Evolutionary conservation across 2,113 vertebrate genomes (phyloP).

Genomic region (Helogale parvula): DNA sequence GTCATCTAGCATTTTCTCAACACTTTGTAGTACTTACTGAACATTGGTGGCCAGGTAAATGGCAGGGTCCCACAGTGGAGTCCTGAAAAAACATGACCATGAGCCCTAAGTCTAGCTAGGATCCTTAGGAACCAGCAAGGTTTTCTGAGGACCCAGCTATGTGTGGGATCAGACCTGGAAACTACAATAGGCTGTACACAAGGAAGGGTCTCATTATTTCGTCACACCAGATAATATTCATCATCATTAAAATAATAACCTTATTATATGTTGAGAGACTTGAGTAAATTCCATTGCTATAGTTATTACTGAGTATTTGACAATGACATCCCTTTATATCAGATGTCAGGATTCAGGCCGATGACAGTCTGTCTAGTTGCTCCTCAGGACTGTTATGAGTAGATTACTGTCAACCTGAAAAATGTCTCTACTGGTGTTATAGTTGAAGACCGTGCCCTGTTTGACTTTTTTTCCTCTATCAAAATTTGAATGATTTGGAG

Average conservation of each 20-base stretch:
- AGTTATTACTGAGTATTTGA: background rate
- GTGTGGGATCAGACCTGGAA: background rate
- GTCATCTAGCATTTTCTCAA: background rate
- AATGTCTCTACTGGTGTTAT: background rate
- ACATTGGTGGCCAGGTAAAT: background rate
- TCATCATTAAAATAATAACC: background rate
- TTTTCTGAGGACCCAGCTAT: background rate
- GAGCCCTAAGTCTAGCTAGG: background rate
- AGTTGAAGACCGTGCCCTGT: background rate
- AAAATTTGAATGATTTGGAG: slow-evolving; percentile 19
- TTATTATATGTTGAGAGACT: background rate
- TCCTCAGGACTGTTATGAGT: background rate
- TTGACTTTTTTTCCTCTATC: background rate
- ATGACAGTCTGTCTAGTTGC: slow-evolving; percentile 2
- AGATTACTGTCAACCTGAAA: slow-evolving; percentile 30
- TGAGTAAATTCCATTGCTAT: background rate
- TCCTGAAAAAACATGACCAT: background rate
- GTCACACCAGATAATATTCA: background rate
- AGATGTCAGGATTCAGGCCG: slow-evolving; percentile 23
- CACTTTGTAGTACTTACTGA: background rate
- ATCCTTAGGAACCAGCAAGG: background rate
- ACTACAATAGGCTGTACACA: background rate
- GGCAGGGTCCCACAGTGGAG: background rate
- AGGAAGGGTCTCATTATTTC: background rate
- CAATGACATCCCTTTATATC: background rate